Base-by-base conservation (phyloP, 2,888 invertebrate species). In the Idaea aversata region DNA sequence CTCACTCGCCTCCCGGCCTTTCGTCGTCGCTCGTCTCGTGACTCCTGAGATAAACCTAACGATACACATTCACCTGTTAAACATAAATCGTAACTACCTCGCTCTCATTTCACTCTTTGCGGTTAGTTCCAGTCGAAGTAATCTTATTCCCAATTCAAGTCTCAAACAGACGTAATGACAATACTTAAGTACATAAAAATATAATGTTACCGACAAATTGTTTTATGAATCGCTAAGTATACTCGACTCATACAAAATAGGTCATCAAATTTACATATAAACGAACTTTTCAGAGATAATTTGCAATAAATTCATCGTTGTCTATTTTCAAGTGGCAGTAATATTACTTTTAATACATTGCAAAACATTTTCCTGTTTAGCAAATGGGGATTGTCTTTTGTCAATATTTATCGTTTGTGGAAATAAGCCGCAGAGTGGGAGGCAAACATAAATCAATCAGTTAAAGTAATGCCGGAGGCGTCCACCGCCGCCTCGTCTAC, bases 391-490 rank as follows among this genome's bases (percentile, higher is more conserved):
- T 47, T 13, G 47, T 47, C 47, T 47, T 36, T 25, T 57, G 61
- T 61, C 47, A 47, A 57, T 34, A 36, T 62, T 64, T 59, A 60
- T 61, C 34, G n/a, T 38, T 66, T 15, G 60, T 36, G 34, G 36
- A 34, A 63, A 25, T 59, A 10, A 10, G 58, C 6, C 47, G 60
- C 34, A 5, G 60, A 60, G 57, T 13, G 58, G 3, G 25, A 61
- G 64, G 66, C 38, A 65, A 66, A 65, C 60, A 64, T 67, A 57
- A 70, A 65, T 66, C 65, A 68, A 65, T 68, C 68, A 67, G 64
- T 62, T 57, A 35, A 65, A 63, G 63, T 16, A 47, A 4, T 13
- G 47, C 47, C 13, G 47, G 10, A 4, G 47, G 47, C 47, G 6
- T 13, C 13, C 36, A 10, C 36, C 36, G 10, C 36, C 5, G 36